These are phyloP conservation scores for Chondrilla cf. caribensis DNA, from an alignment of 37 sponge, comb jelly and placozoan species.

Conservation along the genomic window DNA sequence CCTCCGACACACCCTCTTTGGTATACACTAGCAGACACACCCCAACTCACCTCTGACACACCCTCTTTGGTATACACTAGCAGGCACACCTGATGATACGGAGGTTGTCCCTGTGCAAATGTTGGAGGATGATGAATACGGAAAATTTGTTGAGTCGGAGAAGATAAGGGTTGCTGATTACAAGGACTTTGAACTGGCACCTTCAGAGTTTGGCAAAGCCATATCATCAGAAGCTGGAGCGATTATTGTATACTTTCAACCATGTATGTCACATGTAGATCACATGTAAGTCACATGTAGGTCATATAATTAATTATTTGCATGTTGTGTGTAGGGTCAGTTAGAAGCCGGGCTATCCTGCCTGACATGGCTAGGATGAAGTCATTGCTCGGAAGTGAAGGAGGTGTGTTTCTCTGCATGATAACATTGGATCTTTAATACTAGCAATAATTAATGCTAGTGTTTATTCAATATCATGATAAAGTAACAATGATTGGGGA, in stretches of 20 bases:
- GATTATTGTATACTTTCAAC: background rate
- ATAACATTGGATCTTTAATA: no score
- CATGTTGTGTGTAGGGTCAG: conserved; percentile 10
- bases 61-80: no score
- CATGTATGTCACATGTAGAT: background rate
- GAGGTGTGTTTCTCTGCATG: no score
- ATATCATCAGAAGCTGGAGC: background rate
- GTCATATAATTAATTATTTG: background rate
- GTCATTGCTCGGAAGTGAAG: background rate
- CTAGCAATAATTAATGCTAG: no score
- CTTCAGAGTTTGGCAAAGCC: background rate
- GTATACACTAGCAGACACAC: no score
- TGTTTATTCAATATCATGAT: no score
- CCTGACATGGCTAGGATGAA: background rate
- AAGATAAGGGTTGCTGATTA: background rate
- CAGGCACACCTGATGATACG: no score
- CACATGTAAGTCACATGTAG: background rate
- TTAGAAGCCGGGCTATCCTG: background rate
- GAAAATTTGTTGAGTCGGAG: background rate
- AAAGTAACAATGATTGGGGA: background rate
- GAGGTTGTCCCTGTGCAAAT: background rate
- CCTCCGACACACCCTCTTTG: no score
- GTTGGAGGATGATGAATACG: conserved; percentile 14
- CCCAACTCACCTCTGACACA: no score
- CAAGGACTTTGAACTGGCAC: background rate